Evolutionary conservation across 1,140 invertebrate genomes (phyloP).

Genomic region (Platorchestia sp.): DNA sequence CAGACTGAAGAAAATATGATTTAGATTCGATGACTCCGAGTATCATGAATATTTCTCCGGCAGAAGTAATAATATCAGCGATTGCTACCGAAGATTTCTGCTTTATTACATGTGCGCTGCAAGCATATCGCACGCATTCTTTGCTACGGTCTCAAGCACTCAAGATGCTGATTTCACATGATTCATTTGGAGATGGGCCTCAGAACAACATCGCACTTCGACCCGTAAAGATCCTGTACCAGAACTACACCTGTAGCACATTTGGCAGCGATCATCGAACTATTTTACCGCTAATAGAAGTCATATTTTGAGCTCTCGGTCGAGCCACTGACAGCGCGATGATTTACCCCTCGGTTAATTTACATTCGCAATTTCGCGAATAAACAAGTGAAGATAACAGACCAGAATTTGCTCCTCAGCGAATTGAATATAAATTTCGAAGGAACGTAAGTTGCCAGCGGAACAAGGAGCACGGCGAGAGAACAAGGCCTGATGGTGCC

Average conservation of each 20-base stretch:
- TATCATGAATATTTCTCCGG: too few species aligned
- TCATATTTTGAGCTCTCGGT: neutral
- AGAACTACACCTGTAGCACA: neutral
- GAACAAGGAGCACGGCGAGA: neutral
- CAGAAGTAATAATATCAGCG: too few species aligned
- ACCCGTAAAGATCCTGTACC: neutral
- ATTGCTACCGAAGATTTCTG: too few species aligned
- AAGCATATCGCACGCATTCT: too few species aligned
- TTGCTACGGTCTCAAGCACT: too few species aligned
- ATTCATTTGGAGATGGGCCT: neutral
- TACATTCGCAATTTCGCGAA: neutral
- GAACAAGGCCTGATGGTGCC: neutral
- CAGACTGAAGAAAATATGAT: too few species aligned
- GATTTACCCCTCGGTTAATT: neutral
- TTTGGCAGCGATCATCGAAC: neutral
- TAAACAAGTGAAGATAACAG: neutral
- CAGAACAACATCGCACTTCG: neutral
- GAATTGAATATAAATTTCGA: slow-evolving; percentile 17
- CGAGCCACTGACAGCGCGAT: neutral
- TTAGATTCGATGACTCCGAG: too few species aligned
- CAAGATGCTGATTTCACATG: neutral
- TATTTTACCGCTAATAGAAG: neutral
- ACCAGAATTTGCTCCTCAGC: neutral
- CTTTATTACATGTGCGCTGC: too few species aligned
- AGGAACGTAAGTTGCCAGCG: neutral